Conservation (phyloP, 2,797 vertebrate species). For the Pangasius mekongensis region DNA sequence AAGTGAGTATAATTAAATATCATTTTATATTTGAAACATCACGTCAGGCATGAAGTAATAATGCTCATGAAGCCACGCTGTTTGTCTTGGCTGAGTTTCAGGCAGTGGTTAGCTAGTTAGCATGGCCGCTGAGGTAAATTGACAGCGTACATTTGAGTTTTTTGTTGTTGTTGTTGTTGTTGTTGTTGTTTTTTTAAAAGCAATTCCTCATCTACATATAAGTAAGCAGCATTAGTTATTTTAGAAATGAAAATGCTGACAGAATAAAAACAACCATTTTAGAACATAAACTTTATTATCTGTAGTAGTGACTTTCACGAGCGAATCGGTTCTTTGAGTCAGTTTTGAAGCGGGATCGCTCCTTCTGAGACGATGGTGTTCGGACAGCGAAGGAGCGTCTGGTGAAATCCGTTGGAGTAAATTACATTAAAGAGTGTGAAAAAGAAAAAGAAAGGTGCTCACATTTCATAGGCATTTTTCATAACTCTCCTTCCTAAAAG, state of each 20-base stretch:
- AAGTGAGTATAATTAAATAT: background rate
- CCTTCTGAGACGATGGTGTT: background rate
- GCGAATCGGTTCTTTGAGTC: background rate
- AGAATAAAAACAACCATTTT: background rate
- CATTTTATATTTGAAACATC: background rate
- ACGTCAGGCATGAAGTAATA: background rate
- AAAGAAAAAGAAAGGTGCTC: background rate
- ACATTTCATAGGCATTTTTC: background rate
- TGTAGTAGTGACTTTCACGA: background rate
- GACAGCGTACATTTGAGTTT: background rate
- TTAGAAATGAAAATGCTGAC: background rate
- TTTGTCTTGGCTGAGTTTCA: background rate
- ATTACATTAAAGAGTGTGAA: background rate
- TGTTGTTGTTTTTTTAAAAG: background rate
- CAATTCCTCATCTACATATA: background rate
- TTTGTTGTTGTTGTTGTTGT: background rate
- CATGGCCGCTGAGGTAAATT: background rate
- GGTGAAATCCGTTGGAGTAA: background rate
- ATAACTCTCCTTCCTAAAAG: background rate
- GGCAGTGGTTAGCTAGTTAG: background rate
- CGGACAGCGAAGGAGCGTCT: background rate
- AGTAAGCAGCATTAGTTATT: background rate
- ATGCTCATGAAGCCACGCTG: too few species aligned
- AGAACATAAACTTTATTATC: background rate
- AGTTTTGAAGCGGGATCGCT: background rate